Base-by-base conservation (phyloP, 2,888 invertebrate genomes). In the Lamellibrachia columna region DNA sequence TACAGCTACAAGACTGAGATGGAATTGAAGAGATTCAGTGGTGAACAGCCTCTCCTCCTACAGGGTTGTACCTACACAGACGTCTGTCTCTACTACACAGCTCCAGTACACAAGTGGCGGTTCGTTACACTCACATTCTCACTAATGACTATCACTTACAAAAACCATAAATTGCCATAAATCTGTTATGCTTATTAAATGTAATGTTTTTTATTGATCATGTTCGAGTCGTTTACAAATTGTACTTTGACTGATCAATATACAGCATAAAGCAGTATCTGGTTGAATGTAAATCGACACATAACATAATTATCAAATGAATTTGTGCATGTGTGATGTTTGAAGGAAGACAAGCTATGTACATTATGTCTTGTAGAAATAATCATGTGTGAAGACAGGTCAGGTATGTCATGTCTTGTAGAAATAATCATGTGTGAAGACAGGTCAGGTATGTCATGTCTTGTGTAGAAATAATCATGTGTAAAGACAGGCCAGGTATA, bases 11-110 rank as follows among this genome's bases (percentile, higher is more conserved):
- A 22, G 15, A 90, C 90, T 22, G 91, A 92, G 9, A 15, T 11
- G 53, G 15, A 55, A 7, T 92, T 92, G 22, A 55, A 91, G n/a
- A 58, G 90, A 55, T 93, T 93, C 92, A 92, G 90, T 55, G 92
- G 92, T 22, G 52, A 90, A 28, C 91, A 92, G 52, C 93, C 92
- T 6, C 91, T 93, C n/a, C 28, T 91, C 22, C 53, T 93, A 40
- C 90, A 7, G 40, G 93, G 92, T 11, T 93, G 93, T 90, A 60
- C 92, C 52, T 40, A 90, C n/a, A 91, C 28, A 15, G 40, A 93
- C 92, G 90, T 93, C 91, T 93, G 93, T 52, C 92, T 93, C n/a
- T 92, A 92, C 91, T 93, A 93, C 60, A 92, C 92, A 1, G 91
- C 93, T 90, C 93, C 93, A 2, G 60, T 93, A n/a, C 91, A 93